Conservation (phyloP, 2,113 vertebrate species). For the Corvus moneduloides region DNA sequence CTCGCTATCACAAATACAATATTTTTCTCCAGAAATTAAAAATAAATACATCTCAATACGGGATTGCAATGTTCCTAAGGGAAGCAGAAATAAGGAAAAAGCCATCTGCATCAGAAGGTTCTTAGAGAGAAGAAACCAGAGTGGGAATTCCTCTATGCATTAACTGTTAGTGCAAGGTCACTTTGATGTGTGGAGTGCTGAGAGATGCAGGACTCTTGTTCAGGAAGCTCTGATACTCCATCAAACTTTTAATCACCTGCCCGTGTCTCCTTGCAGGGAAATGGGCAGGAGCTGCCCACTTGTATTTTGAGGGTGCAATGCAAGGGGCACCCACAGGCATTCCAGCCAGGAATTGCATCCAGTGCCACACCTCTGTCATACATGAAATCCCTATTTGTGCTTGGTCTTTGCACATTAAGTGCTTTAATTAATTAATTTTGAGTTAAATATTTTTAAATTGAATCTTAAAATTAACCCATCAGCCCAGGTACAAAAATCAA, state of each 20-base stretch:
- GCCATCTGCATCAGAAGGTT: not conserved
- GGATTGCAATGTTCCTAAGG: not conserved
- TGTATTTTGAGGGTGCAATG: not conserved
- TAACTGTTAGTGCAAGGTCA: not conserved
- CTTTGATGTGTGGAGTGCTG: not conserved
- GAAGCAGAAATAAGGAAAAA: not conserved
- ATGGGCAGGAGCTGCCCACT: not conserved
- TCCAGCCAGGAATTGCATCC: not conserved
- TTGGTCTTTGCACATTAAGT: too few relatives aligned
- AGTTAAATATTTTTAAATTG: too few relatives aligned
- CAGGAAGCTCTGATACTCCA: not conserved
- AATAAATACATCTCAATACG: not conserved
- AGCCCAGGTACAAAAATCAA: too few relatives aligned
- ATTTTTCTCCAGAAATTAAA: not conserved
- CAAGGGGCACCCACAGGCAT: not conserved
- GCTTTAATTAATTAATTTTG: too few relatives aligned
- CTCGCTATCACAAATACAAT: not conserved
- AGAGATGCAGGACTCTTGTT: not conserved
- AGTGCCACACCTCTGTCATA: rapidly evolving
- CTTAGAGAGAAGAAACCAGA: not conserved
- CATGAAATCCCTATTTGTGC: too few relatives aligned
- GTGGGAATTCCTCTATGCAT: not conserved
- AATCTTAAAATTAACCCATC: too few relatives aligned
- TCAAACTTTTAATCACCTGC: not conserved
- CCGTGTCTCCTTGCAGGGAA: not conserved